Conservation (phyloP, 2,888 invertebrate genomes). For the Latrodectus hesperus region DNA sequence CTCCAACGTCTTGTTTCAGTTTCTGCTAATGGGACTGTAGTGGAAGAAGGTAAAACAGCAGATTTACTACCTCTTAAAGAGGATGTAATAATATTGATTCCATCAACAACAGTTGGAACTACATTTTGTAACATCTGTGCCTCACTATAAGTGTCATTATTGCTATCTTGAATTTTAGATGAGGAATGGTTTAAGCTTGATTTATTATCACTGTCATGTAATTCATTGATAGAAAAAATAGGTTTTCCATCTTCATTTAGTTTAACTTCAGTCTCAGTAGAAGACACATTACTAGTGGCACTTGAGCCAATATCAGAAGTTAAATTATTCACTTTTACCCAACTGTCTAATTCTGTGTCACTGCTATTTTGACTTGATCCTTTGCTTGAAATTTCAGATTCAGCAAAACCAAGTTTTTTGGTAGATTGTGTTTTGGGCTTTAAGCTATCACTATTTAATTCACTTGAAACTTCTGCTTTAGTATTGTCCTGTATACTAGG, state of each 20-base stretch:
- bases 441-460: constrained; percentile 29
- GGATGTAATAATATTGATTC: constrained; percentile 41
- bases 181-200: constrained; percentile 38
- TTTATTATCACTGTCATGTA: constrained; percentile 52
- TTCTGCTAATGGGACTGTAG: constrained; percentile 4
- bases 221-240: constrained; percentile 57
- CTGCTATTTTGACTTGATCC: constrained; percentile 58
- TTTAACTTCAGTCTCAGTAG: constrained; percentile 53
- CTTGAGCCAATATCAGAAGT: constrained; percentile 66
- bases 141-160: constrained; percentile 2
- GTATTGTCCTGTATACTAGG: constrained; percentile 26
- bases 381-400: constrained; percentile 55
- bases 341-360: constrained; percentile 65
- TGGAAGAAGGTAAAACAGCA: constrained; percentile 42
- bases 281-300: constrained; percentile 61
- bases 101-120: constrained; percentile 47
- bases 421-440: constrained; percentile 48
- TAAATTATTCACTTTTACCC: constrained; percentile 63
- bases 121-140: constrained; percentile 8
- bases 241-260: constrained; percentile 60
- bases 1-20: constrained; percentile 53
- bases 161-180: constrained; percentile 53
- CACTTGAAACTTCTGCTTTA: constrained; percentile 29
- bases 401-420: constrained; percentile 44
- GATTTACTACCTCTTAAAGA: constrained; percentile 55